These are phyloP conservation scores for Sepioteuthis lessoniana DNA, from an alignment of 2,888 invertebrate genomes.

Conservation along the genomic window DNA sequence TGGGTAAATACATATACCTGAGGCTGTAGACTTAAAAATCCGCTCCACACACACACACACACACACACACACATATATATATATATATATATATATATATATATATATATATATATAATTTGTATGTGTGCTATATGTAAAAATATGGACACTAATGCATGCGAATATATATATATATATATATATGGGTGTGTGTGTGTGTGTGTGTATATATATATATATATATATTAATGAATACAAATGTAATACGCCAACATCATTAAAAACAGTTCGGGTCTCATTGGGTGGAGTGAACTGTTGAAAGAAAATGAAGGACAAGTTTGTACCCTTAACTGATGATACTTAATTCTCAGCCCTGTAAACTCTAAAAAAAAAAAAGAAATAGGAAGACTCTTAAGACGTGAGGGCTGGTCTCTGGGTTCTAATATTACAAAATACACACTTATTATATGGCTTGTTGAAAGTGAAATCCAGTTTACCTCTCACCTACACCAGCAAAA, in stretches of 20 bases:
- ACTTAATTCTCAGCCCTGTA: not conserved
- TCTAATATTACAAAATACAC: not conserved
- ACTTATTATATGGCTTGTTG: not conserved
- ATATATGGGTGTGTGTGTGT: no score
- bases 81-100: no score
- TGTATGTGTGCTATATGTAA: no score
- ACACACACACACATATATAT: no score
- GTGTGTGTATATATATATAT: not conserved
- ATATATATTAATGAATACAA: not conserved
- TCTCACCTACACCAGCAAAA: not conserved
- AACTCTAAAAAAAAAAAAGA: not conserved
- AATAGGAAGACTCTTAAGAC: not conserved
- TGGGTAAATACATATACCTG: no score
- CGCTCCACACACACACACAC: no score
- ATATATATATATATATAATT: no score
- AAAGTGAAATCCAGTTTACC: not conserved
- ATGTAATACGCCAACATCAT: not conserved
- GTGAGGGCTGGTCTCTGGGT: not conserved
- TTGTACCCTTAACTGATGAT: not conserved
- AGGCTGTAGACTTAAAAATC: no score
- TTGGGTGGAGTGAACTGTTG: not conserved
- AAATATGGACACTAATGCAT: no score
- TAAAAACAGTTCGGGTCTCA: not conserved
- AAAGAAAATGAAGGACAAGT: not conserved
- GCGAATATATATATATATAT: no score